phyloP scores from a whole-genome alignment of 2,797 vertebrate genomes.

The Eospalax fontanierii region DNA sequence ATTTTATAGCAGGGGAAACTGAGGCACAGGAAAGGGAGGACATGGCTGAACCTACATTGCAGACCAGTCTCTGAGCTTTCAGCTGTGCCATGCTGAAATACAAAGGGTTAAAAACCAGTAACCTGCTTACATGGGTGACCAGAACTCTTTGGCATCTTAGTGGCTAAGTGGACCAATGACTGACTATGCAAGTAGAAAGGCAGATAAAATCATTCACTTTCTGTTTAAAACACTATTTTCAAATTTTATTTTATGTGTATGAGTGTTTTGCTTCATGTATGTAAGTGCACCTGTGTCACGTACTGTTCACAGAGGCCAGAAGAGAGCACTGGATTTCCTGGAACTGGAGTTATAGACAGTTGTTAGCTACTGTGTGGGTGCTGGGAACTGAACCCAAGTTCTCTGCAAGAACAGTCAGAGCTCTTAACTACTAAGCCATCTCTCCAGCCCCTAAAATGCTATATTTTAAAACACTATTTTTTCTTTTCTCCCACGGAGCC shows the following conservation, averaged over 20 bases:
- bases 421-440: too few species aligned
- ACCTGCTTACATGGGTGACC: not conserved
- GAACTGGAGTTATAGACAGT: too few species aligned
- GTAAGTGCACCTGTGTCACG: too few species aligned
- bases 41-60: not conserved
- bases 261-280: too few species aligned
- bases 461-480: not conserved
- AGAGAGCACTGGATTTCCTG: too few species aligned
- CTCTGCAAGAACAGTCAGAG: too few species aligned
- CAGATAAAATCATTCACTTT: slow-evolving; percentile 24
- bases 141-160: not conserved
- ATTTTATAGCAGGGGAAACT: not conserved
- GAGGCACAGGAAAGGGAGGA: not conserved
- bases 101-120: not conserved
- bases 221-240: not conserved
- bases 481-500: not conserved
- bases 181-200: not conserved
- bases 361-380: too few species aligned
- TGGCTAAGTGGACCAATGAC: not conserved
- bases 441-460: too few species aligned
- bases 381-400: too few species aligned
- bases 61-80: not conserved
- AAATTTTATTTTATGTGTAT: too few species aligned
- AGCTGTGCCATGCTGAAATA: not conserved
- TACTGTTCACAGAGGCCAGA: too few species aligned